Base-by-base conservation (phyloP, 2,888 invertebrate species). In the Stenolophus ochropezus region DNA sequence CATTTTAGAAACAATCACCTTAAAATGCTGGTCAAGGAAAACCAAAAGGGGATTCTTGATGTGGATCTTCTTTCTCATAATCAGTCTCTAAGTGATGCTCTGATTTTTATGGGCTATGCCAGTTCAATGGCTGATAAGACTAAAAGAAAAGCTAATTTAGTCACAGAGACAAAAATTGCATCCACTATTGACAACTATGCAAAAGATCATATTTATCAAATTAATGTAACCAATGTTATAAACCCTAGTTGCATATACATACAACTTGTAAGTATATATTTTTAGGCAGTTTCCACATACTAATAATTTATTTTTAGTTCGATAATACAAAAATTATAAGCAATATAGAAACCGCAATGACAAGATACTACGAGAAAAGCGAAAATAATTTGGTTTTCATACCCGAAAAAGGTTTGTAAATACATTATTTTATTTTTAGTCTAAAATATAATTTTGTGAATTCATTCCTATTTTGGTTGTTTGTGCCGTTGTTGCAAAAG, bases 181-280 rank as follows among this genome's bases (percentile, higher is more conserved):
- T 27, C 80, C 0, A 27, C 61, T 11, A 86, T 85, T 58, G 84
- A 83, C 8, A 83, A 82, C 21, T 88, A 87, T 85, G 90, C 86
- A 82, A 86, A 85, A 82, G 89, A 90, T 14, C 86, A 90, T 4
- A 84, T 86, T 0, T 90, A 91, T 69, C 87, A 91, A 11, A 92
- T 94, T 0, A 87, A 90, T 80, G 88, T 95, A 56, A 91, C 92
- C 0, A 90, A 92, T 83, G 89, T 94, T 0, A 89, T 92, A 21
- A 92, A 92, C 86, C 95, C 95, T 0, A 90, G 92, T 84, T 90
- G 91, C 82, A 93, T 96, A 86, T 95, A 91, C 86, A 91, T 94
- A 0, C 91, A 93, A 86, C 89, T 85, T 90, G 93, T 93, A 88
- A 88, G 89, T 71, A 16, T 69, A 77, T 75, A 71, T 49, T 71